Evolutionary conservation across 1,140 invertebrate species (phyloP).

Genomic region (Drosophila bocqueti): DNA sequence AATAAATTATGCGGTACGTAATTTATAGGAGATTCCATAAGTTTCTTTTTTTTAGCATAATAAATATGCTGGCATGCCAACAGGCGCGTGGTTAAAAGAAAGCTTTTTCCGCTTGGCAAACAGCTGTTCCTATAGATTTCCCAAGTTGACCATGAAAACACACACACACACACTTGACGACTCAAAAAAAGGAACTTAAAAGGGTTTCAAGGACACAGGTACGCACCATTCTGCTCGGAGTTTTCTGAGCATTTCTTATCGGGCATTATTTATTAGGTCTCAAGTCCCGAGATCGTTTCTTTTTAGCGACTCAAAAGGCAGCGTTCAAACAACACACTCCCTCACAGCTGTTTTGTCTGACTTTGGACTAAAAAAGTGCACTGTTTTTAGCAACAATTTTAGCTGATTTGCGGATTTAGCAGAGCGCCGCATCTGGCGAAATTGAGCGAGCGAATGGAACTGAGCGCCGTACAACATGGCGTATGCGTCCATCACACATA

Average conservation of each 20-base stretch:
- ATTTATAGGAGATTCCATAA: neutral
- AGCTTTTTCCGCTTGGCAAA: slow-evolving; percentile 47
- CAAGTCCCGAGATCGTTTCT: slow-evolving; percentile 12
- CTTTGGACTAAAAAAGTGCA: slow-evolving; percentile 24
- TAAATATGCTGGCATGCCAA: slow-evolving; percentile 61
- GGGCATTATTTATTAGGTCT: slow-evolving; percentile 51
- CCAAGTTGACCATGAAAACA: slow-evolving; percentile 43
- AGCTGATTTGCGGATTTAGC: slow-evolving; percentile 32
- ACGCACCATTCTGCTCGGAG: slow-evolving; percentile 65
- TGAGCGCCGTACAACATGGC: slow-evolving; percentile 67
- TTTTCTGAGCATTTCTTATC: slow-evolving; percentile 65
- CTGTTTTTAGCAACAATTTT: slow-evolving; percentile 34
- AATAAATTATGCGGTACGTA: neutral
- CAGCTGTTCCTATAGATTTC: slow-evolving; percentile 60
- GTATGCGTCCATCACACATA: slow-evolving; percentile 60
- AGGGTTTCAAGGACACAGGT: slow-evolving; percentile 31
- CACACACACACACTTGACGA: slow-evolving; percentile 23
- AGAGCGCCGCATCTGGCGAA: slow-evolving; percentile 51
- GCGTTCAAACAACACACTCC: slow-evolving; percentile 33
- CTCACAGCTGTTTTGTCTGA: slow-evolving; percentile 38
- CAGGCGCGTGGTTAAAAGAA: slow-evolving; percentile 60
- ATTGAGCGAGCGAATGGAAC: slow-evolving; percentile 65
- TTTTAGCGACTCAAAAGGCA: slow-evolving; percentile 41
- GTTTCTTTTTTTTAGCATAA: neutral
- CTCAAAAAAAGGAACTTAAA: neutral